Evolutionary conservation across 1,140 invertebrate genomes (phyloP), one percentile per base, ranked within the genome.

Genomic region (Schlechtendalia chinensis): DNA sequence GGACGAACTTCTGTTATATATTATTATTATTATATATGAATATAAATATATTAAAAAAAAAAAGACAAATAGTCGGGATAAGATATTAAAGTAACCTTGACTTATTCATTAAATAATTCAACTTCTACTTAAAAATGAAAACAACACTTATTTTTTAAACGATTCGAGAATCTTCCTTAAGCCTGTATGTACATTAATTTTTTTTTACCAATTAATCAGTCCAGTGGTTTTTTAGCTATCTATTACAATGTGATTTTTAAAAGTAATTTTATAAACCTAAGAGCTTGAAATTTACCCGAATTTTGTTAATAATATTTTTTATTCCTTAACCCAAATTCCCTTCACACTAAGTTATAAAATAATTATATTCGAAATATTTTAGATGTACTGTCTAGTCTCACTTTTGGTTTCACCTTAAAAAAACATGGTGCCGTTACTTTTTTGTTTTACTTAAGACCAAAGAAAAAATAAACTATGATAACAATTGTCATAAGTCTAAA

Each of bases 181-280:
- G 83, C 83, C 83, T 84, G 83, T 84, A 84, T 84, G 82, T 84
- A 84, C 83, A 84, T 81, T 84, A 82, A 84, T 82, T 82, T 82
- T 82, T 83, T 83, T 83, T 81, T 82, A 82, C 81, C 83, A 83
- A 74, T 75, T 81, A 77, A 63, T 82, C 72, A 63, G 63, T 82
- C 77, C 63, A 80, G 63, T 80, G 77, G 63, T 65, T 67, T 24
- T 80, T 53, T 80, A 69, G 50, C 61, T 69, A 80, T 65, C 74
- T 80, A 82, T 80, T 65, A 72, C 59, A 82, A 80, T 82, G 61
- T 69, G 61, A 82, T 69, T 56, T 82, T 82, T 82, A 69, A 67
- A 53, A 80, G 56, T 82, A 80, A 77, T 65, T 80, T 69, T 65
- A 56, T 81, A 74, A 74, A 82, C 53, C 67, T 71, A 74, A 77